Conservation (phyloP, 2,888 invertebrate genomes). For the Entomobrya proxima region DNA sequence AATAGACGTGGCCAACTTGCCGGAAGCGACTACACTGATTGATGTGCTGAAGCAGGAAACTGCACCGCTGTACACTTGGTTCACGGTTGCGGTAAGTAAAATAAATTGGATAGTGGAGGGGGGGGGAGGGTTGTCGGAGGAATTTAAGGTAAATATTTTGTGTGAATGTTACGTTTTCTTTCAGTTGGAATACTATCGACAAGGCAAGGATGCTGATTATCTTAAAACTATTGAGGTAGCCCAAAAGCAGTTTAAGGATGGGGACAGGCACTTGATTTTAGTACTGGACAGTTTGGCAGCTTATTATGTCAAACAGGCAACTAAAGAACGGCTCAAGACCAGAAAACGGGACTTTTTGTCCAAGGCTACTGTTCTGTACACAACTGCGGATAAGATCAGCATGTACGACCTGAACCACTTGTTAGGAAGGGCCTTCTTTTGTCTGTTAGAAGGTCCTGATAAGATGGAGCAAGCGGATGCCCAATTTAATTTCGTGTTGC, state of each 20-base stretch:
- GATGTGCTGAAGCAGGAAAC: constrained; percentile 95
- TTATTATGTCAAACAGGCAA: constrained; percentile 97
- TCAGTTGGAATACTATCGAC: constrained; percentile 97
- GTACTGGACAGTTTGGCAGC: constrained; percentile 98
- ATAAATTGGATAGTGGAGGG: too few relatives aligned
- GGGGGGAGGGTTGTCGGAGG: too few relatives aligned
- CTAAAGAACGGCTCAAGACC: constrained; percentile 95
- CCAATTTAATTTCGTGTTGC: constrained; percentile 99
- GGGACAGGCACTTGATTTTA: constrained; percentile 98
- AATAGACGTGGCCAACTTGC: constrained; percentile 93
- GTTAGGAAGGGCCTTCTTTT: constrained; percentile 97
- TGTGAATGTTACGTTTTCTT: too few relatives aligned
- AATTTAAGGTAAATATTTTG: too few relatives aligned
- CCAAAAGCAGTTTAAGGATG: constrained; percentile 89
- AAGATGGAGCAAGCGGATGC: constrained; percentile 99
- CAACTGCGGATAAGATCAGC: constrained; percentile 98
- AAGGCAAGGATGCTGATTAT: constrained; percentile 93
- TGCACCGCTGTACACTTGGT: constrained; percentile 95
- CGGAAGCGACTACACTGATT: constrained; percentile 96
- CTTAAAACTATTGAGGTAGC: constrained; percentile 95
- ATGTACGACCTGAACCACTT: constrained; percentile 99
- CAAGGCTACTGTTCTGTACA: constrained; percentile 96
- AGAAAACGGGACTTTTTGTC: constrained; percentile 95
- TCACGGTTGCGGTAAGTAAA: constrained; percentile 96
- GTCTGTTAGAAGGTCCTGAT: constrained; percentile 97